Evolutionary conservation across 2,113 vertebrate genomes (phyloP).

Genomic region (Cairina moschata): DNA sequence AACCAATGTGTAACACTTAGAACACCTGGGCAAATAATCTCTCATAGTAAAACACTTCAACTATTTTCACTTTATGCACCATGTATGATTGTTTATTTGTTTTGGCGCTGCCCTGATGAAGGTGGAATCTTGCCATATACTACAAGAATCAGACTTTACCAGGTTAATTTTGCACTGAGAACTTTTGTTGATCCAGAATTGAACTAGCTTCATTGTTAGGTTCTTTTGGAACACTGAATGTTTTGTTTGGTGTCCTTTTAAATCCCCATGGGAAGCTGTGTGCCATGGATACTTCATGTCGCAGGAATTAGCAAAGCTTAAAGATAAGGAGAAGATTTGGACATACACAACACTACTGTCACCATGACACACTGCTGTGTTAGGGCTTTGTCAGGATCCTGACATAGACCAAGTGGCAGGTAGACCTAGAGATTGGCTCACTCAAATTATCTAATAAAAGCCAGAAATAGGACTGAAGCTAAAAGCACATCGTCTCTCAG

Average conservation of each 20-base stretch:
- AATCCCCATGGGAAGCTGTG: neutral
- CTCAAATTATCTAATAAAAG: neutral
- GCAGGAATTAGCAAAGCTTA: neutral
- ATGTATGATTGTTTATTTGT: conserved; percentile 66
- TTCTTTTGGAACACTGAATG: neutral
- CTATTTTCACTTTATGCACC: conserved; percentile 53
- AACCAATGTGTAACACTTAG: conserved; percentile 36
- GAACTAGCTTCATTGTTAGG: neutral
- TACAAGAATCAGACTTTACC: neutral
- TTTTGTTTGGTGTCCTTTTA: neutral
- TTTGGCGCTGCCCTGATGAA: conserved; percentile 47
- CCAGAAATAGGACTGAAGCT: neutral
- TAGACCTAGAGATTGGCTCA: neutral
- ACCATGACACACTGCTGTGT: neutral
- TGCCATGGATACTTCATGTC: neutral
- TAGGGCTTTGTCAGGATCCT: neutral
- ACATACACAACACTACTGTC: neutral
- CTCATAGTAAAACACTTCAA: conserved; percentile 59
- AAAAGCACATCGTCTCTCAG: neutral
- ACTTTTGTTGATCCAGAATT: neutral
- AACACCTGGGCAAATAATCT: conserved; percentile 76
- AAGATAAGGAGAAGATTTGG: neutral
- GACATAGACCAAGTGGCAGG: neutral
- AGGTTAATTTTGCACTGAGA: neutral
- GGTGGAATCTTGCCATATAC: conserved; percentile 55